Base-by-base conservation (phyloP, 2,113 vertebrate genomes). In the Ranitomeya variabilis region DNA sequence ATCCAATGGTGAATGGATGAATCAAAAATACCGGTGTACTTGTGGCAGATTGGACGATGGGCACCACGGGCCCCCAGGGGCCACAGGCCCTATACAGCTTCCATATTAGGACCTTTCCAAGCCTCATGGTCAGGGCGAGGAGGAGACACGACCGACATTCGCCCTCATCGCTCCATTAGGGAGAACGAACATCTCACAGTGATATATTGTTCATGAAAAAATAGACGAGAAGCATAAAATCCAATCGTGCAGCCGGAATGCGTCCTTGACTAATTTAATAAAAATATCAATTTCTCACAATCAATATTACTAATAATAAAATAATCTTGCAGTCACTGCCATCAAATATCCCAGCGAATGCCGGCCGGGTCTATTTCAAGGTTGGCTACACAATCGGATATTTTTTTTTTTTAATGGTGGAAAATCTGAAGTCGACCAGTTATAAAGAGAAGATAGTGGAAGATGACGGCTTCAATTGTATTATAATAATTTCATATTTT, bases 281-380 rank as follows among this genome's bases (percentile, higher is more conserved):
- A 67, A 83, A 83, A 83, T 83, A 83, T 83, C 62, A 83, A 83
- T 67, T 67, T 14, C 62, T 54, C 45, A 67, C 37, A 54, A 83
- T 83, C 81, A 83, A 83, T 83, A 83, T 12, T 23, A 37, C 59
- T 62, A 67, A 52, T 83, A 83, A 83, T 83, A 83, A 83, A 83
- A 83, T 83, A 67, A 83, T 83, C 45, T 54, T 3, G 11, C 21
- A 37, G 23, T 51, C 19, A 51, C 62, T 18, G 62, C 62, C 60
- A 15, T 60, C 26, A 51, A 14, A 19, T 37, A 14, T 19, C 60
- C 52, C 9, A 51, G 12, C 11, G 3, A 0, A 52, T 16, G 10
- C 18, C 21, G 37, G 26, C 12, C 37, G 16, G 19, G 62, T n/a
- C 45, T 83, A 51, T n/a, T 67, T n/a, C 62, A 45, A 62, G 37